These are phyloP conservation scores for Punctoribates punctum DNA, from an alignment of 2,888 invertebrate species.

Conservation along the genomic window DNA sequence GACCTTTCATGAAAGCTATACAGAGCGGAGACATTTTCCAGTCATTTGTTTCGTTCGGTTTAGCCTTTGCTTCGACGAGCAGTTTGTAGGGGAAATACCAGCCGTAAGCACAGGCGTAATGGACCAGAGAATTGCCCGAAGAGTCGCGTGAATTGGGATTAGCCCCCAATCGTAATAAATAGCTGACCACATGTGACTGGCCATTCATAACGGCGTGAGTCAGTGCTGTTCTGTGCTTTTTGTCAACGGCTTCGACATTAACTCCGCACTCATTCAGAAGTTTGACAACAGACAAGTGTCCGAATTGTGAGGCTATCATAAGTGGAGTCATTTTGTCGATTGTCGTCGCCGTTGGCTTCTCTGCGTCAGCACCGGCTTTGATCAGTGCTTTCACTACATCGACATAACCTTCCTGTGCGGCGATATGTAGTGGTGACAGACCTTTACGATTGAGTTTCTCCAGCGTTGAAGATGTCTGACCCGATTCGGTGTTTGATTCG, in stretches of 20 bases:
- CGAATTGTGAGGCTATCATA: conserved; percentile 56
- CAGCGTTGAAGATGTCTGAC: background rate
- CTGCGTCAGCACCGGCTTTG: conserved; percentile 34
- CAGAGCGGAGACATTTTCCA: conserved; percentile 59
- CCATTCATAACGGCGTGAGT: conserved; percentile 59
- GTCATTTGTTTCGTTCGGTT: conserved; percentile 53
- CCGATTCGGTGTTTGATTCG: background rate
- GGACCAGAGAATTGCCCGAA: conserved; percentile 58
- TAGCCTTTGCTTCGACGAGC: conserved; percentile 55
- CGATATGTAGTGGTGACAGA: conserved; percentile 33
- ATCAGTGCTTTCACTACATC: conserved; percentile 35
- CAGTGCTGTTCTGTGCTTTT: conserved; percentile 57
- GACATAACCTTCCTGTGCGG: conserved; percentile 35
- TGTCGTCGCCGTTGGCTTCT: conserved; percentile 53
- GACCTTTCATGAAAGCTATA: conserved; percentile 57
- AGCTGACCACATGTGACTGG: conserved; percentile 56
- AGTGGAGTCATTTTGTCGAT: conserved; percentile 55
- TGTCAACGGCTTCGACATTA: conserved; percentile 55
- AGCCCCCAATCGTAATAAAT: conserved; percentile 55
- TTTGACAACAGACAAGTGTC: conserved; percentile 55
- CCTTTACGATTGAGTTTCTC: conserved; percentile 37
- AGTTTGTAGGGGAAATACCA: conserved; percentile 57
- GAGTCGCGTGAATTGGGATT: conserved; percentile 56
- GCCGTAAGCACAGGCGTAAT: conserved; percentile 60
- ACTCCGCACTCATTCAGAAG: conserved; percentile 55